A percentile compares a stretch with the other conserved stretches of the same genome.
Conservation (phyloP, 2,113 vertebrate species). For the Vidua macroura region DNA sequence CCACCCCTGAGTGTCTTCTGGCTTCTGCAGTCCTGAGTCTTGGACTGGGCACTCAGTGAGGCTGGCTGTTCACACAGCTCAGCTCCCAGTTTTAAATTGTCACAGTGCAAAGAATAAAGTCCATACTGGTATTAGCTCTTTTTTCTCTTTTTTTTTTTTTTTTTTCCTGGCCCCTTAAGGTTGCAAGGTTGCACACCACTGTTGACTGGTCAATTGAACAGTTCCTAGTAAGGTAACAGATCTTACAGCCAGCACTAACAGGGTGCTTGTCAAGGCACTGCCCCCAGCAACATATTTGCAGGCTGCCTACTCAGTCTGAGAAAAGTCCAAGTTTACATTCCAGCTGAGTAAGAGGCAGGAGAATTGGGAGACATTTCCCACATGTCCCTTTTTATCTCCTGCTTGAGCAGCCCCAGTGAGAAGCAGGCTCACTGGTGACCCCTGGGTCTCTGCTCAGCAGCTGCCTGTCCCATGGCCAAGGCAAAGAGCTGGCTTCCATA, state of each 20-base stretch:
- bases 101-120: neutral
- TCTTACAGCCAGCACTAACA: neutral
- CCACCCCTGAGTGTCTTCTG: neutral
- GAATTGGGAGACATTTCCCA: accelerated
- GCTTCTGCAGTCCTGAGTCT: neutral
- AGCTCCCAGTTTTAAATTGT: neutral
- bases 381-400: neutral
- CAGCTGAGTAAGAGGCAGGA: neutral
- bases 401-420: neutral
- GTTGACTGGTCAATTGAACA: neutral
- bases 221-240: neutral
- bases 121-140: neutral
- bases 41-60: neutral
- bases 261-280: neutral
- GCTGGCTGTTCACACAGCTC: neutral
- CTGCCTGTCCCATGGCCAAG: neutral
- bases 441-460: neutral
- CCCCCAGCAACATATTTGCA: neutral
- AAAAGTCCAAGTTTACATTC: neutral
- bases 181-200: neutral
- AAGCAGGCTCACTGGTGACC: neutral
- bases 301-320: neutral
- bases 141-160: neutral
- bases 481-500: neutral
- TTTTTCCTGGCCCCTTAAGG: neutral